These are phyloP conservation scores for Homalodisca vitripennis DNA, from an alignment of 1,140 invertebrate genomes.

Conservation along the genomic window DNA sequence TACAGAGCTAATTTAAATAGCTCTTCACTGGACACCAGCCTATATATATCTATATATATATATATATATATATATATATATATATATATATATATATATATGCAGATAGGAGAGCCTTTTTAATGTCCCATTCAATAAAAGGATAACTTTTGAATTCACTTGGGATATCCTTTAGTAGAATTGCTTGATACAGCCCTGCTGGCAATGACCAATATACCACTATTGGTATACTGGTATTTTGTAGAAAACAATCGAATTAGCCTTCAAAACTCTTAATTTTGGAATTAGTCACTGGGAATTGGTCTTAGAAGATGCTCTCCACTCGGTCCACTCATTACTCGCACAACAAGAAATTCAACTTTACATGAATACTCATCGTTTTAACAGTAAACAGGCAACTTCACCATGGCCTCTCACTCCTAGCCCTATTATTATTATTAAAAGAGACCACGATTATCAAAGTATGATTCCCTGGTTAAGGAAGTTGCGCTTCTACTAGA, in stretches of 20 bases:
- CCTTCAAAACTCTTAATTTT: background rate
- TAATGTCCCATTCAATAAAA: background rate
- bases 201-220: background rate
- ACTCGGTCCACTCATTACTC: background rate
- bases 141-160: background rate
- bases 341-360: background rate
- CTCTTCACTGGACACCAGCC: background rate
- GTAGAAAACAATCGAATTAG: background rate
- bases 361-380: too few relatives aligned
- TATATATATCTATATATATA: too few relatives aligned
- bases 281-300: background rate
- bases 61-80: too few relatives aligned
- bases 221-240: background rate
- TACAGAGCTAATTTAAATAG: conserved; percentile 30
- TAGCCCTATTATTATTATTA: background rate
- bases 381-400: background rate
- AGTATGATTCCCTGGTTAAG: background rate
- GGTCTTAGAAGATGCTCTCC: background rate
- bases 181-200: too few relatives aligned
- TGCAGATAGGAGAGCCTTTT: background rate
- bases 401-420: background rate
- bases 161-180: background rate
- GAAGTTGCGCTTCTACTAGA: background rate
- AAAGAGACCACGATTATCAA: background rate
- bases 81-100: too few relatives aligned